These are phyloP conservation scores for Cyanoliseus patagonus DNA, from an alignment of 2,113 vertebrate species.

Conservation along the genomic window DNA sequence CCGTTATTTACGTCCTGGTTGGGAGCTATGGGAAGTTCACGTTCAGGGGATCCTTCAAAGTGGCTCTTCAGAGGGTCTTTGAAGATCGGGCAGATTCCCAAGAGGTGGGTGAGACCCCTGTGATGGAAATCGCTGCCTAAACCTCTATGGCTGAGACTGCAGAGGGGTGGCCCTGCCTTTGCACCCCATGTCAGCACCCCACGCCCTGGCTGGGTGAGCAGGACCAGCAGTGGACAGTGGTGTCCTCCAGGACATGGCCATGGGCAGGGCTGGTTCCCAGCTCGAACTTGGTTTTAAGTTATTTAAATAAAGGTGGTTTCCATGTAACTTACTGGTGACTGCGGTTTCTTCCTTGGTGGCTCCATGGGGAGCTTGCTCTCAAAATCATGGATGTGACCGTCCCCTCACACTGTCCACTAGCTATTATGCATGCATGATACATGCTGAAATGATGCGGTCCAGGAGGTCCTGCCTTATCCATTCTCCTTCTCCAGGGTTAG, in stretches of 20 bases:
- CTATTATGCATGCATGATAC: not conserved
- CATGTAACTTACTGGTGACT: not conserved
- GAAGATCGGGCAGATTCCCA: not conserved
- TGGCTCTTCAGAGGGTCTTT: conserved; percentile 41
- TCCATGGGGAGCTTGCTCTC: not conserved
- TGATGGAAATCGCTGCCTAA: not conserved
- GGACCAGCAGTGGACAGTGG: accelerated
- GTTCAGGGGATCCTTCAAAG: not conserved
- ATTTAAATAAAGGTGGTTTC: not conserved
- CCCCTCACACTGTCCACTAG: accelerated
- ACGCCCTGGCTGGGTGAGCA: not conserved
- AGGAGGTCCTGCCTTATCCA: not conserved
- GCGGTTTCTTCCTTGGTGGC: not conserved
- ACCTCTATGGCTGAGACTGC: not conserved
- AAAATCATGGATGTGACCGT: not conserved
- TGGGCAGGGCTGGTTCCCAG: not conserved
- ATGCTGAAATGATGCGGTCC: not conserved
- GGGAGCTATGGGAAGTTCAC: not conserved
- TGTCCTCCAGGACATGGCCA: not conserved
- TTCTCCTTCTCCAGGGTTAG: not conserved
- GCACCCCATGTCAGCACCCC: not conserved
- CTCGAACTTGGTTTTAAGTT: not conserved
- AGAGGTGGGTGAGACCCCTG: not conserved
- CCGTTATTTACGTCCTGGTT: not conserved
- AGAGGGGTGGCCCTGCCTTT: not conserved